Percentiles rank a stretch among this genome's conserved stretches.
Conservation (phyloP, 2,888 invertebrate species). For the Alviniconcha strummeri region DNA sequence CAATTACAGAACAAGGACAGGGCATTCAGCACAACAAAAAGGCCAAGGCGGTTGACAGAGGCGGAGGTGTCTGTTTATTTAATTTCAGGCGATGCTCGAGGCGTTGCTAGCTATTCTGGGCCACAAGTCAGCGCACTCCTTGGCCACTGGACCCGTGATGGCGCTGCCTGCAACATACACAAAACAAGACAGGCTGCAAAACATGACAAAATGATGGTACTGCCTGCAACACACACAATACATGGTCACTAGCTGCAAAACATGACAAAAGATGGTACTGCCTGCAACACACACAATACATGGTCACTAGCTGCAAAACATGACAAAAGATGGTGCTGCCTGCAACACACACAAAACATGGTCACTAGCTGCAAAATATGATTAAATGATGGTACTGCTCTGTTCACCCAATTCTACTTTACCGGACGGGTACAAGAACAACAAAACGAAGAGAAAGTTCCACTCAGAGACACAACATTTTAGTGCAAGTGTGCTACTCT, state of each 20-base stretch:
- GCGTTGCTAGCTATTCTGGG: slow-evolving; percentile 99
- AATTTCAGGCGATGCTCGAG: slow-evolving; percentile 92
- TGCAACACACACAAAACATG: background rate
- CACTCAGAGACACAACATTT: too few species aligned
- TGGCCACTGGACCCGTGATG: slow-evolving; percentile 99
- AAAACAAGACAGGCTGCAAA: too few species aligned
- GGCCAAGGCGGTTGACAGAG: background rate
- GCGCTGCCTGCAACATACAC: slow-evolving; percentile 80
- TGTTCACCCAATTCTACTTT: background rate
- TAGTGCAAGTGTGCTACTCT: too few species aligned
- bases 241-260: too few species aligned
- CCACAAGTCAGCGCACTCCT: slow-evolving; percentile 99
- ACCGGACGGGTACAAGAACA: too few species aligned
- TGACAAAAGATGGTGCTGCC: background rate
- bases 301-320: too few species aligned
- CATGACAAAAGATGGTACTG: too few species aligned
- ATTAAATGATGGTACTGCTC: too few species aligned
- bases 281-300: too few species aligned
- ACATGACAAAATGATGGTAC: too few species aligned
- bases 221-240: too few species aligned
- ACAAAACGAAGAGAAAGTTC: too few species aligned
- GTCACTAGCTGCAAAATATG: background rate
- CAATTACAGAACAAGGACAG: background rate
- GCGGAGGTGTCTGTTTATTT: slow-evolving; percentile 7
- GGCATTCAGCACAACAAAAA: background rate